Base-by-base conservation (phyloP, 35 echinoderm and acorn worm species). In the Antedon bifida region DNA sequence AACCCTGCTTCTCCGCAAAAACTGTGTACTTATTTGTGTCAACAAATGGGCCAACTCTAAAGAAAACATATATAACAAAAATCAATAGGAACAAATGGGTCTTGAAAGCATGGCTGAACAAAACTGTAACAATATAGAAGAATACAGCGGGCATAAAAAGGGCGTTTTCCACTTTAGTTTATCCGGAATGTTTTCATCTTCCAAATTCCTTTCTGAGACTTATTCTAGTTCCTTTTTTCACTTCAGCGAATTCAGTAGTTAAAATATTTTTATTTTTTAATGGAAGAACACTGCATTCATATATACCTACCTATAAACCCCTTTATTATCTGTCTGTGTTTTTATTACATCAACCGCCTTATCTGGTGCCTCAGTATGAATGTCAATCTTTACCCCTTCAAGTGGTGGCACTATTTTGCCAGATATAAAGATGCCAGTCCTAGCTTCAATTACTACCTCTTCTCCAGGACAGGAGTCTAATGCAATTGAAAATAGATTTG, bases 41-140 rank as follows among this genome's bases (percentile, higher is more conserved):
- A 14, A 85, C 85, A 46, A 99, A 56, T 3, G 95, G 95, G 34
- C 95, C 95, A 90, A 99, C 91, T 85, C 95, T 99, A 87, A 13
- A 39, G 32, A 78, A 21, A 34, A n/a, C 30, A 81, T 0, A 29
- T 38, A 77, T 13, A 73, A 82, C 4, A 85, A 42, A 7, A 14
- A 42, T 42, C n/a, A n/a, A 42, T 42, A 7, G 38, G 38, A 42
- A 29, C n/a, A n/a, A n/a, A n/a, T n/a, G n/a, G n/a, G n/a, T n/a
- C n/a, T n/a, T n/a, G n/a, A n/a, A n/a, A n/a, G n/a, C n/a, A n/a
- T n/a, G n/a, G n/a, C n/a, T n/a, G n/a, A n/a, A n/a, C n/a, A n/a
- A n/a, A n/a, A n/a, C n/a, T n/a, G n/a, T n/a, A n/a, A n/a, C n/a
- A n/a, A n/a, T n/a, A n/a, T n/a, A n/a, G n/a, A n/a, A n/a, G n/a